Percentiles rank a stretch among this genome's conserved stretches.
phyloP scores from a whole-genome alignment of 2,113 vertebrate species.

The Monarcha castaneiventris region DNA sequence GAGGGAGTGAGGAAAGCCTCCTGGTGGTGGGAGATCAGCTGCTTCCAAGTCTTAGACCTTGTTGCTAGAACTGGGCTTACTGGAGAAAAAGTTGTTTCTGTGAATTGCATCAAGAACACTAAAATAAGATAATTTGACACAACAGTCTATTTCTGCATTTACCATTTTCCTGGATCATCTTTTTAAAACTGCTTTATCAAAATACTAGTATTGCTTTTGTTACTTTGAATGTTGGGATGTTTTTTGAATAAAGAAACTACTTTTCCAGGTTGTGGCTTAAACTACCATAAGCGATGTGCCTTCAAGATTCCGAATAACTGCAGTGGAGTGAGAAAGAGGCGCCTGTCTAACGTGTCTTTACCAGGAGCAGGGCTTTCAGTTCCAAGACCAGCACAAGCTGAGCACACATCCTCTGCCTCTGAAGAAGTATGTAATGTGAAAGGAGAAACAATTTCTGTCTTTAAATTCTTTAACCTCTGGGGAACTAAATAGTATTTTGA shows the following conservation, averaged over 20 bases:
- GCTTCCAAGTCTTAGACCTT: not conserved
- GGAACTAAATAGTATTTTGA: not conserved
- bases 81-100: not conserved
- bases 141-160: not conserved
- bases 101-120: not conserved
- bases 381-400: slow-evolving; percentile 82
- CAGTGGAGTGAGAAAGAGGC: slow-evolving; percentile 90
- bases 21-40: not conserved
- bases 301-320: slow-evolving; percentile 99
- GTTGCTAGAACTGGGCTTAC: not conserved
- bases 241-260: not conserved
- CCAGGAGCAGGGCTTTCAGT: slow-evolving; percentile 88
- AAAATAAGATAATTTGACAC: not conserved
- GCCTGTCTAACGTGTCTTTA: slow-evolving; percentile 91
- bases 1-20: not conserved
- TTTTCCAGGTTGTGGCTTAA: slow-evolving; percentile 89
- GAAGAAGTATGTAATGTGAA: slow-evolving; percentile 84
- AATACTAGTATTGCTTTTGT: not conserved
- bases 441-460: not conserved
- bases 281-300: slow-evolving; percentile 98
- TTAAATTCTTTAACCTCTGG: not conserved
- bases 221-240: not conserved
- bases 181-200: not conserved
- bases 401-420: slow-evolving; percentile 75
- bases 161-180: not conserved